Percentiles rank a stretch among this genome's conserved stretches.
These are phyloP conservation scores for Cheilosia vulpina DNA, from an alignment of 2,888 invertebrate genomes.

Conservation along the genomic window DNA sequence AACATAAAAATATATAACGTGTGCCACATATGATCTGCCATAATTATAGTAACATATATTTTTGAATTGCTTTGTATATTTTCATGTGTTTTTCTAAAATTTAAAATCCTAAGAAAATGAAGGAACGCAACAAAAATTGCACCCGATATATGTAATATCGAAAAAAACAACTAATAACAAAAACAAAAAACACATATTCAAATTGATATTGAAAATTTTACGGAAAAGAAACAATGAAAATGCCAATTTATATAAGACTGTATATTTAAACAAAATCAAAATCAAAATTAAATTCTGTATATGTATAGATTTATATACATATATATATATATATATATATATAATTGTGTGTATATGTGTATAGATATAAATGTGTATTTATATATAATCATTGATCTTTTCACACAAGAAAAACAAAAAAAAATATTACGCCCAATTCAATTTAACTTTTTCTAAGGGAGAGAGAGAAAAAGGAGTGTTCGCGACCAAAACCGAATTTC, in stretches of 20 bases:
- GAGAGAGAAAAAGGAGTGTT: slow-evolving; percentile 72
- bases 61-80: slow-evolving; percentile 56
- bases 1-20: slow-evolving; percentile 45
- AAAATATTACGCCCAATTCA: slow-evolving; percentile 32
- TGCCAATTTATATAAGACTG: slow-evolving; percentile 76
- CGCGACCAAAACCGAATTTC: slow-evolving; percentile 75
- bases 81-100: slow-evolving; percentile 33
- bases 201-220: slow-evolving; percentile 32
- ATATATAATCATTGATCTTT: slow-evolving; percentile 35
- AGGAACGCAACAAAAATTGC: slow-evolving; percentile 17
- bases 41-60: slow-evolving; percentile 61
- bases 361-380: slow-evolving; percentile 68
- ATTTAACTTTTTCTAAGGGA: slow-evolving; percentile 59
- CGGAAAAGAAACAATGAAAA: slow-evolving; percentile 67
- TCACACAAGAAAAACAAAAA: slow-evolving; percentile 27
- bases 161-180: background rate
- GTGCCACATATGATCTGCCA: slow-evolving; percentile 74
- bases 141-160: slow-evolving; percentile 4
- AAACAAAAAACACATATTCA: background rate
- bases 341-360: slow-evolving; percentile 44
- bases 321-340: slow-evolving; percentile 40
- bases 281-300: slow-evolving; percentile 53
- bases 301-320: background rate
- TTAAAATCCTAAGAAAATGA: slow-evolving; percentile 33
- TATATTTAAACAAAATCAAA: slow-evolving; percentile 63